Conservation (phyloP, 2,888 invertebrate species). For the Chirona hameri region DNA sequence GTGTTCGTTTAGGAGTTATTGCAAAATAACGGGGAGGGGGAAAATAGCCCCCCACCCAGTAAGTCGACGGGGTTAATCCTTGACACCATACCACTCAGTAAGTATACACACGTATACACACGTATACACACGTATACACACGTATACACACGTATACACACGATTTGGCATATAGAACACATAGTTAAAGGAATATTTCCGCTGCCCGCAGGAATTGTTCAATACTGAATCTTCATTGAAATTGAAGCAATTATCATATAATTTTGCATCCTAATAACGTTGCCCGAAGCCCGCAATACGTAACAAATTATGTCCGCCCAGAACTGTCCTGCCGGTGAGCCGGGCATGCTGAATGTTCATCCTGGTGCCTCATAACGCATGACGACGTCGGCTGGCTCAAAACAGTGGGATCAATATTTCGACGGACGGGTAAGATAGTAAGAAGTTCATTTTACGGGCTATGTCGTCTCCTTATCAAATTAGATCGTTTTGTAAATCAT, state of each 20-base stretch:
- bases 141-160: no score
- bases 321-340: constrained; percentile 43
- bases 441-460: no score
- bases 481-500: background rate
- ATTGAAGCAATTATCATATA: background rate
- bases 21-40: no score
- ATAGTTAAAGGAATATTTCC: background rate
- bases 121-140: no score
- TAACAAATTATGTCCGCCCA: constrained; percentile 34
- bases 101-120: no score
- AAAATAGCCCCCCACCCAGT: no score
- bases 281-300: background rate
- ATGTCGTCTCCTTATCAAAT: background rate
- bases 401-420: constrained; percentile 56
- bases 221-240: background rate
- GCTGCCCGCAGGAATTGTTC: background rate
- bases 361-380: constrained; percentile 56
- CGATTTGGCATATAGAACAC: background rate
- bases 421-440: constrained; percentile 45
- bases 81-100: no score
- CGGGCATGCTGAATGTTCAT: constrained; percentile 53
- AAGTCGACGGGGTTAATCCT: no score
- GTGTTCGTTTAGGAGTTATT: no score
- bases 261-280: background rate
- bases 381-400: constrained; percentile 58